phyloP scores from a whole-genome alignment of 2,888 invertebrate species.

The Baronia brevicornis region DNA sequence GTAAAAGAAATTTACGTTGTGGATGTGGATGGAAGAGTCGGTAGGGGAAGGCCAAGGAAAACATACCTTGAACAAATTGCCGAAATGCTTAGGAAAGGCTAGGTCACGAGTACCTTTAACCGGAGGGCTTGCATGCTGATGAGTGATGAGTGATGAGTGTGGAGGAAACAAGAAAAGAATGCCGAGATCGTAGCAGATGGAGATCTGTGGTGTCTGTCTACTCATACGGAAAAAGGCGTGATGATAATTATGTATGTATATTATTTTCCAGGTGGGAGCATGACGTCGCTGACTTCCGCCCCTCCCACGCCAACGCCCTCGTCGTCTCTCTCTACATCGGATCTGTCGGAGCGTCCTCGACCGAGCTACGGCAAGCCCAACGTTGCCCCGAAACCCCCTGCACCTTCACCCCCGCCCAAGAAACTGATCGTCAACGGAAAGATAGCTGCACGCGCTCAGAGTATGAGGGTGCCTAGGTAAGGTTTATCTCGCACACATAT shows the following conservation, averaged over 20 bases:
- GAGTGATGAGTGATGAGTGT: no score
- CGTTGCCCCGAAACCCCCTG: conserved; percentile 89
- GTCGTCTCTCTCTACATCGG: conserved; percentile 60
- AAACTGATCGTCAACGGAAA: conserved; percentile 76
- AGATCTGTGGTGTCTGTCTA: no score
- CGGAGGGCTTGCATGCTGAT: no score
- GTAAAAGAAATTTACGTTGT: no score
- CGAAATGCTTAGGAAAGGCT: no score
- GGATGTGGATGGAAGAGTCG: no score
- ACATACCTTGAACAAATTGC: no score
- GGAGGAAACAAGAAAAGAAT: no score
- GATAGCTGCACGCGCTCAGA: conserved; percentile 84
- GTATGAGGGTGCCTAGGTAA: conserved; percentile 87
- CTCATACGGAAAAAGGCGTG: no score
- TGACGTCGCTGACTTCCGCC: conserved; percentile 56
- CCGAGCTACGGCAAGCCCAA: conserved; percentile 86
- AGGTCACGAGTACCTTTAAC: no score
- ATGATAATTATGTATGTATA: neutral
- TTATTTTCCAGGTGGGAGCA: conserved; percentile 53
- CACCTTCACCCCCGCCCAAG: conserved; percentile 80
- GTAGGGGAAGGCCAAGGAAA: no score
- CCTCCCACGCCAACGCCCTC: conserved; percentile 46
- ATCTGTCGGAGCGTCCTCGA: conserved; percentile 64
- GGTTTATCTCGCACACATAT: neutral
- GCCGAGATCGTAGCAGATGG: no score